Evolutionary conservation across 2,888 invertebrate species (phyloP).

Genomic region (Nudaria mundana): DNA sequence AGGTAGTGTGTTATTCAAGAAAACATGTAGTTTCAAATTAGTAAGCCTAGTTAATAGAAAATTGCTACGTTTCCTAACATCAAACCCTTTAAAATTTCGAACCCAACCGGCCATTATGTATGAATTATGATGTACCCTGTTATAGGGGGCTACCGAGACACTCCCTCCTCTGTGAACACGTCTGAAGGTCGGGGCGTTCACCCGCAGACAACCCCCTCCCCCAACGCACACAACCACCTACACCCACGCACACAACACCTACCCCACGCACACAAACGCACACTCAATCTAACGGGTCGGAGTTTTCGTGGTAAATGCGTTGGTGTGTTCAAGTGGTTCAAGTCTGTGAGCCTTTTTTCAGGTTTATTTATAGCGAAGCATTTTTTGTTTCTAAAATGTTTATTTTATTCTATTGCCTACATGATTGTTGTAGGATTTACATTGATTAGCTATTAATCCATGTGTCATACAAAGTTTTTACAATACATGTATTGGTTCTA

Average conservation of each 20-base stretch:
- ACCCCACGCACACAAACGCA: constrained; percentile 13
- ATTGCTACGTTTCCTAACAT: too few species aligned
- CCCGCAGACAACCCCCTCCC: constrained; percentile 43
- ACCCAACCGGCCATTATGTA: constrained; percentile 32
- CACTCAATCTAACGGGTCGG: neutral
- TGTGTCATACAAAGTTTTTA: too few species aligned
- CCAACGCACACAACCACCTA: constrained; percentile 15
- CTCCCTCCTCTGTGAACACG: constrained; percentile 40
- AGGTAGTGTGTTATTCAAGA: too few species aligned
- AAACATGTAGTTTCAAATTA: too few species aligned
- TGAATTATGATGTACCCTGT: constrained; percentile 39
- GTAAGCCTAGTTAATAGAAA: too few species aligned
- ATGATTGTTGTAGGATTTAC: too few species aligned
- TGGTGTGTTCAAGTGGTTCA: neutral
- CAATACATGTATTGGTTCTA: too few species aligned
- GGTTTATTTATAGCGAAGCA: constrained; percentile 20
- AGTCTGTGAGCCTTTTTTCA: constrained; percentile 18
- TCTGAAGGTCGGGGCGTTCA: constrained; percentile 78
- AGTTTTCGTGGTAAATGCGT: neutral
- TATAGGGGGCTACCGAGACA: constrained; percentile 62
- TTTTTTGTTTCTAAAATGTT: constrained; percentile 14
- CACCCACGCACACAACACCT: constrained; percentile 50
- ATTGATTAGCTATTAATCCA: too few species aligned
- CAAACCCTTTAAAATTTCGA: constrained; percentile 16
- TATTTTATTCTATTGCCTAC: too few species aligned